These are phyloP conservation scores for Erpetoichthys calabaricus DNA, from an alignment of 2,797 vertebrate species.

Conservation along the genomic window DNA sequence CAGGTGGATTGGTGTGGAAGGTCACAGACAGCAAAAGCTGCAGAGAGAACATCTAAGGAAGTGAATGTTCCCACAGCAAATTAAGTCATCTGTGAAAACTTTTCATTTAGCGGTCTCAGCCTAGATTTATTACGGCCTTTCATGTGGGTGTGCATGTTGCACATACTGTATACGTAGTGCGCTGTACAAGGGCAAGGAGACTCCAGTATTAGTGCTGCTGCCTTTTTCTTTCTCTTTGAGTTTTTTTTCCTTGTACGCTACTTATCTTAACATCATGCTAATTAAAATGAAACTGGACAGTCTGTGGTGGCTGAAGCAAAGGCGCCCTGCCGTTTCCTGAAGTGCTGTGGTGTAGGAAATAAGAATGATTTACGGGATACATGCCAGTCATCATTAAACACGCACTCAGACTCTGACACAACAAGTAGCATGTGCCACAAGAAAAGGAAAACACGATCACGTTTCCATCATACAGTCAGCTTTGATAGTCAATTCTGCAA, in stretches of 20 bases:
- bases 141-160: background rate
- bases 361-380: too few species aligned
- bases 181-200: background rate
- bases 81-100: constrained; percentile 61
- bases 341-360: too few species aligned
- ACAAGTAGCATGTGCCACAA: too few species aligned
- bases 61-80: constrained; percentile 55
- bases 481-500: too few species aligned
- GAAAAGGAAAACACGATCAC: too few species aligned
- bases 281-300: too few species aligned
- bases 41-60: constrained; percentile 41
- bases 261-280: constrained; percentile 9
- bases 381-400: too few species aligned
- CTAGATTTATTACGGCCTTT: constrained; percentile 33
- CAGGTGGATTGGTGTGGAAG: constrained; percentile 68
- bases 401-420: too few species aligned
- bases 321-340: background rate
- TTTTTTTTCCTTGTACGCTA: constrained; percentile 23
- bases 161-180: constrained; percentile 7
- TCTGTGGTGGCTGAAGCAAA: background rate
- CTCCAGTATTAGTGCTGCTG: constrained; percentile 10
- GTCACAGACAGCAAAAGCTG: constrained; percentile 53
- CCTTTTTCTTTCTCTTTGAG: constrained; percentile 16
- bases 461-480: too few species aligned
- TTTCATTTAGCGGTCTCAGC: constrained; percentile 27